phyloP scores from a whole-genome alignment of 2,888 invertebrate genomes.

The Caenorhabditis afra region DNA sequence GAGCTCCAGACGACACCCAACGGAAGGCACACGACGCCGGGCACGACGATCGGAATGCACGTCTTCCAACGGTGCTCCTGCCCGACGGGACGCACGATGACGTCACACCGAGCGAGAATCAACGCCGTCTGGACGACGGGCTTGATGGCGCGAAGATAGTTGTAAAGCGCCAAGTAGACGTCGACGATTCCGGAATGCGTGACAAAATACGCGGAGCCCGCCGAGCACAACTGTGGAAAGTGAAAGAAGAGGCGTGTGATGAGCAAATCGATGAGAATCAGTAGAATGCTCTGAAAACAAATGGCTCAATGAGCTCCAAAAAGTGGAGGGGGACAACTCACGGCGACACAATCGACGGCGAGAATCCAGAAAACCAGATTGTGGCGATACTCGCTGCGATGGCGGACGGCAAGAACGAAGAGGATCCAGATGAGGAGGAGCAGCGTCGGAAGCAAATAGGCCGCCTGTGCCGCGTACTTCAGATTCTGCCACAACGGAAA shows the following conservation, averaged over 20 bases:
- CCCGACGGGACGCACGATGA: no score
- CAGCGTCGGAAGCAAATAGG: slow-evolving; percentile 25
- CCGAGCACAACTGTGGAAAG: slow-evolving; percentile 27
- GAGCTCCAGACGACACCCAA: slow-evolving; percentile 26
- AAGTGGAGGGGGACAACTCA: no score
- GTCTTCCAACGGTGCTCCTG: neutral
- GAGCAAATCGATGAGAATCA: slow-evolving; percentile 23
- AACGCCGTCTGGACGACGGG: slow-evolving; percentile 13
- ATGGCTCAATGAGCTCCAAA: no score
- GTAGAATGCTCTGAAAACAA: slow-evolving; percentile 29
- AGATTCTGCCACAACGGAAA: slow-evolving; percentile 2
- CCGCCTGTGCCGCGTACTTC: neutral
- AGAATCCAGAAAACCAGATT: slow-evolving; percentile 24
- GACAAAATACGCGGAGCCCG: slow-evolving; percentile 23
- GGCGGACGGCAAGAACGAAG: neutral
- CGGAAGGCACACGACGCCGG: neutral
- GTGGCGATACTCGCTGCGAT: neutral
- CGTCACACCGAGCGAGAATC: neutral
- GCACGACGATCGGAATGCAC: neutral
- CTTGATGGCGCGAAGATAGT: slow-evolving; percentile 30
- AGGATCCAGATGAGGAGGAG: slow-evolving; percentile 12
- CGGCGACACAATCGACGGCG: slow-evolving; percentile 26
- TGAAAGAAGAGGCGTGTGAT: slow-evolving; percentile 43
- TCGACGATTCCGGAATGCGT: slow-evolving; percentile 3
- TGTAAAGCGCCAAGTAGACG: slow-evolving; percentile 36